Evolutionary conservation across 1,140 invertebrate species (phyloP), one percentile per base, ranked within the genome.

Genomic region (Arctopsyche grandis): DNA sequence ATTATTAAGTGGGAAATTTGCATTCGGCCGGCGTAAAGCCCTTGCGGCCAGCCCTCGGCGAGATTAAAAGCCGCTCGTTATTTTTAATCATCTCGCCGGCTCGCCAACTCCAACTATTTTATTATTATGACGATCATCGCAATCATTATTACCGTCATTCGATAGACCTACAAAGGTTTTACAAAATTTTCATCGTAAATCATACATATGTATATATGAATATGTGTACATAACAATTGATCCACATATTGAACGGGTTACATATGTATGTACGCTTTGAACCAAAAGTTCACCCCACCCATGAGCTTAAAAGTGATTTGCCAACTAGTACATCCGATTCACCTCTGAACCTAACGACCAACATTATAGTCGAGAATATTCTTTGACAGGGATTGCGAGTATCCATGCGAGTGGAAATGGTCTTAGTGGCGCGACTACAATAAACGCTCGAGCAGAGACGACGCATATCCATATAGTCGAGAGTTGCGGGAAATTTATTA

Each of bases 401-500:
- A 52, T 52, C 10, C 48, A 60, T 10, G 21, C 21, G 21, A 60
- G 58, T 21, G 3, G 14, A 5, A 9, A 26, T n/a, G 24, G 26
- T 66, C 24, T 0, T 4, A 26, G 14, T 46, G 14, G 69, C 69
- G 38, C 69, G 69, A 52, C 69, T 46, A 71, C 46, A 71, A 38
- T 66, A 12, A 22, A 24, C 14, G 19, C 10, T 22, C 5, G 24
- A 26, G 52, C 52, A 56, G 52, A 56, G 52, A n/a, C 19, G 19
- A 66, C 26, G 10, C 66, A 69, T 44, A 69, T 26, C 14, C 58
- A 60, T n/a, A n/a, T 60, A 60, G 58, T 21, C 14, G 58, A 16
- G 48, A 10, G n/a, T 21, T 26, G 63, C 10, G 9, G 24, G 69
- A 52, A 78, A 78, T 78, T 78, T 78, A 78, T 78, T 78, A 78